Evolutionary conservation across 2,888 invertebrate species (phyloP).

Genomic region (Clitarchus hookeri): DNA sequence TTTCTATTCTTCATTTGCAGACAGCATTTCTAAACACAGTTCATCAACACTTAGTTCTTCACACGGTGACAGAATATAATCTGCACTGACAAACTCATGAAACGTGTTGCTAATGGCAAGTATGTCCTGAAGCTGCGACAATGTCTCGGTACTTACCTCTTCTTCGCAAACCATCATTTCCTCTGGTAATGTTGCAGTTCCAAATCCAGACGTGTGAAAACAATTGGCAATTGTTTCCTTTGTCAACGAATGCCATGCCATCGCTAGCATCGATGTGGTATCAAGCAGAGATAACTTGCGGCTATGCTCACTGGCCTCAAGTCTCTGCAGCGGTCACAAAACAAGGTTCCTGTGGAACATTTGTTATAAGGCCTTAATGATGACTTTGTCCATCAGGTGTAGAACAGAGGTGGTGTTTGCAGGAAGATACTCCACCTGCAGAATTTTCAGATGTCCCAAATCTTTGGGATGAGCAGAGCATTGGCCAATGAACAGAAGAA

Average conservation of each 20-base stretch:
- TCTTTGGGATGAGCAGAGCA: neutral
- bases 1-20: too few species aligned
- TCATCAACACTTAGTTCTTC: too few species aligned
- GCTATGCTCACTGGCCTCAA: neutral
- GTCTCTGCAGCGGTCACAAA: conserved; percentile 10
- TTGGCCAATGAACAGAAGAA: neutral
- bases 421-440: neutral
- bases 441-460: neutral
- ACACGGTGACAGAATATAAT: too few species aligned
- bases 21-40: too few species aligned
- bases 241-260: neutral
- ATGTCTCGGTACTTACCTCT: too few species aligned
- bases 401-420: neutral
- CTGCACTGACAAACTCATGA: too few species aligned
- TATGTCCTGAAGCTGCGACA: too few species aligned
- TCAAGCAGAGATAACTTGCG: neutral
- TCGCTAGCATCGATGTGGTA: neutral
- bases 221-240: conserved; percentile 12
- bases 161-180: too few species aligned
- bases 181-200: too few species aligned
- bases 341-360: neutral
- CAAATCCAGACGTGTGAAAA: neutral
- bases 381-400: neutral
- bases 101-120: too few species aligned
- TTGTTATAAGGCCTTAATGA: conserved; percentile 10